Conservation (phyloP, 2,888 invertebrate species). For the Amphipoea oculea region DNA sequence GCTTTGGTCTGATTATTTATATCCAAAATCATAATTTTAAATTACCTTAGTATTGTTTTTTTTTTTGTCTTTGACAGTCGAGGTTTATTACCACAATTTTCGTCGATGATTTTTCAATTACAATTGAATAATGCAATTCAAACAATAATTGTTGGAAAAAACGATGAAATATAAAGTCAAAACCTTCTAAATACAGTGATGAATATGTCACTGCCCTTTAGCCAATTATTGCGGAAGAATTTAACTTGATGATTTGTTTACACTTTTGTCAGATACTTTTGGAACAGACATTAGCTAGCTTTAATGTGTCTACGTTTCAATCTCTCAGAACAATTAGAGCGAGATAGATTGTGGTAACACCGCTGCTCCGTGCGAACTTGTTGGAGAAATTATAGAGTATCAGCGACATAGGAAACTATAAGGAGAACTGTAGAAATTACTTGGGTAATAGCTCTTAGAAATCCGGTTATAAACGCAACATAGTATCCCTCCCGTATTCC, state of each 20-base stretch:
- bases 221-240: not conserved
- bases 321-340: conserved; percentile 25
- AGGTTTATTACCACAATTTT: not conserved
- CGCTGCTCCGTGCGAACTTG: conserved; percentile 39
- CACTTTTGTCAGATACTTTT: no score
- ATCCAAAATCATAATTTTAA: not conserved
- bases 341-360: conserved; percentile 6
- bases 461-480: not conserved
- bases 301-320: conserved; percentile 15
- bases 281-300: not conserved
- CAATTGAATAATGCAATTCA: not conserved
- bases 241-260: not conserved
- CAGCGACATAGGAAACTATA: conserved; percentile 5
- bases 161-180: not conserved
- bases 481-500: not conserved
- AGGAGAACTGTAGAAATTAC: conserved; percentile 23
- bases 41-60: not conserved
- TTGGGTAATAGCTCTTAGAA: conserved; percentile 28
- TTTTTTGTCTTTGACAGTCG: not conserved
- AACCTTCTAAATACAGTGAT: not conserved
- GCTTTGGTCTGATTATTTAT: not conserved
- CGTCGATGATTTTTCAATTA: not conserved
- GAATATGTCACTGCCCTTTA: not conserved
- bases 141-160: not conserved
- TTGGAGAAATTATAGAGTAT: conserved; percentile 45